Conservation (phyloP, 2,888 invertebrate genomes). For the Spisula solida region DNA sequence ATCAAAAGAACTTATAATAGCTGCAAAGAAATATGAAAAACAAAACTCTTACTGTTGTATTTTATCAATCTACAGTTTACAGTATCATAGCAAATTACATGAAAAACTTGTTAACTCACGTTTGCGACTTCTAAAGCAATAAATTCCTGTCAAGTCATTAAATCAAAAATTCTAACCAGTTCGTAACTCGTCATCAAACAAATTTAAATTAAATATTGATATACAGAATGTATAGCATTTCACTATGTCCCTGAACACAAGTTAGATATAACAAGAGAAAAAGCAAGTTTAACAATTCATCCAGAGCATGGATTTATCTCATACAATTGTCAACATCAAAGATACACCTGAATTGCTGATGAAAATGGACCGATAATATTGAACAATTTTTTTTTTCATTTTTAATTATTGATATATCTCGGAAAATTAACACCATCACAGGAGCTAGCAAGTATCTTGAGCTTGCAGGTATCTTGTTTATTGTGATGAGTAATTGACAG, state of each 20-base stretch:
- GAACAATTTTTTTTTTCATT: neutral
- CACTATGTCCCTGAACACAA: neutral
- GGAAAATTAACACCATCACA: neutral
- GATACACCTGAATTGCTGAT: neutral
- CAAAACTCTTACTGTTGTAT: neutral
- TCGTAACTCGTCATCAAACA: neutral
- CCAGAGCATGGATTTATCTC: neutral
- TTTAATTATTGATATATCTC: neutral
- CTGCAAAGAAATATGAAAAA: neutral
- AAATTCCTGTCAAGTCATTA: conserved; percentile 8
- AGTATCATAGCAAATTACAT: neutral
- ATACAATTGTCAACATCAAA: neutral
- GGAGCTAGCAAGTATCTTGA: too few species aligned
- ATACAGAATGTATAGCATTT: neutral
- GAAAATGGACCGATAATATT: neutral
- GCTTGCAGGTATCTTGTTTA: too few species aligned
- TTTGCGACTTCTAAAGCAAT: neutral
- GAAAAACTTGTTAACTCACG: neutral
- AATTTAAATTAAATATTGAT: conserved; percentile 18
- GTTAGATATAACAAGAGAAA: neutral
- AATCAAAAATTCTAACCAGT: neutral
- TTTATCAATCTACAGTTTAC: conserved; percentile 1
- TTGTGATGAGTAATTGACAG: neutral
- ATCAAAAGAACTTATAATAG: too few species aligned
- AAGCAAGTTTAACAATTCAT: neutral